Percentiles rank a stretch among this genome's conserved stretches.
phyloP scores from a whole-genome alignment of 1,140 invertebrate species.

The Aphelenchoides besseyi region DNA sequence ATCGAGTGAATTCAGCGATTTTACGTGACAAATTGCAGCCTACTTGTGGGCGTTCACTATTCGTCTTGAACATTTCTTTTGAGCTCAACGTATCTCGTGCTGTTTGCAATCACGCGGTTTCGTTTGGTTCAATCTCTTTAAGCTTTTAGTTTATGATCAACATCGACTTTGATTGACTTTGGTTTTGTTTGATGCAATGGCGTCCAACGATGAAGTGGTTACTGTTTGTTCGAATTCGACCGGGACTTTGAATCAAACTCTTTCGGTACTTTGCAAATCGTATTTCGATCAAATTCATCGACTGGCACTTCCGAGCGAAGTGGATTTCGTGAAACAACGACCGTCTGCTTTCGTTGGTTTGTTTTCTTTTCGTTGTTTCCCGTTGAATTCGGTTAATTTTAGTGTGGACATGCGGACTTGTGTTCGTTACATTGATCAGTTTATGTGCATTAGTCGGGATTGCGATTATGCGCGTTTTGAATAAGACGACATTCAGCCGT shows the following conservation, averaged over 20 bases:
- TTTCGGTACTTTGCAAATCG: not conserved
- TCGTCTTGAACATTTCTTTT: no score
- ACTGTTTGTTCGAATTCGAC: not conserved
- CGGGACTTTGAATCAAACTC: not conserved
- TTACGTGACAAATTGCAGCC: not conserved
- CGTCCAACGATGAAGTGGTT: not conserved
- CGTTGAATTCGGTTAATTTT: constrained; percentile 37
- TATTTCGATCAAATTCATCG: not conserved
- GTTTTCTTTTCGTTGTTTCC: constrained; percentile 4
- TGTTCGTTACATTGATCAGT: constrained; percentile 70
- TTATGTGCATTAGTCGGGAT: constrained; percentile 70
- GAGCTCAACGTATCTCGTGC: no score
- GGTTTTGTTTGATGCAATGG: no score
- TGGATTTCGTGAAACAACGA: constrained; percentile 8
- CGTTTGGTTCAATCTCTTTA: no score
- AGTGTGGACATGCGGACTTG: constrained; percentile 70
- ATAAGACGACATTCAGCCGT: constrained; percentile 67
- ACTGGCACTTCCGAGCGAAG: not conserved
- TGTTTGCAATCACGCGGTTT: no score
- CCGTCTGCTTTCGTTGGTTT: not conserved
- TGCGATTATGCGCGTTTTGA: constrained; percentile 69
- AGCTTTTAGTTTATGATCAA: no score
- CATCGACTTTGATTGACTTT: no score
- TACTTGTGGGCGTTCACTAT: not conserved
- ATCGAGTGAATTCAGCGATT: not conserved